Base-by-base conservation (phyloP, 1,140 invertebrate genomes). In the Drosophila micromelanica region DNA sequence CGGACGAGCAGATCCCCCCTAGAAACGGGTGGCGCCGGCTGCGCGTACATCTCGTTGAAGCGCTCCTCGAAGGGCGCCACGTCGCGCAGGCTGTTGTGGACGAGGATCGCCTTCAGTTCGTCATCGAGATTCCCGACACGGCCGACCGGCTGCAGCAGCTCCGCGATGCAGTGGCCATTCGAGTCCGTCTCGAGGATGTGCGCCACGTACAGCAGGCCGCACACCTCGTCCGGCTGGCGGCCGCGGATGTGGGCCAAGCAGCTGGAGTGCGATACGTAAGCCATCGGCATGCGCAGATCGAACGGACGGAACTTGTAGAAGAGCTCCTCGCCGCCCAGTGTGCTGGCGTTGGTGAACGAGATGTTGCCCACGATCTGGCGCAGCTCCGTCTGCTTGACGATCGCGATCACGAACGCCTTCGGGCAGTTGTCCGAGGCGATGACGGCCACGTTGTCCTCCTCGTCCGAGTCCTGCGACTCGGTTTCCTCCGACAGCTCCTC, bases 101-200 rank as follows among this genome's bases (percentile, higher is more conserved):
- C 92, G 45, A 99, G 93, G 87, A 98, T 95, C 8, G 96, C 96
- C 86, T 94, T 93, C 4, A 95, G 96, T 93, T 98, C 97, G 43
- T 94, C 93, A 43, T 95, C 94, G 74, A 98, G 93, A 76, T 97
- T 94, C 7, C 95, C 96, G 43, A 93, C 93, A 63, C 94, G 92
- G 0, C 98, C 98, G 48, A 98, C 92, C 56, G 94, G 94, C 79
- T 94, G 93, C 12, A 95, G 73, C 48, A 98, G 92, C 75, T 93
- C 93, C 3, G 96, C 94, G 30, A 94, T 78, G 40, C 95, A 95
- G 68, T 93, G 93, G 1, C 93, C 93, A 76, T 94, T 93, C 96
- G 96, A 98, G 8, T 94, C 93, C 15, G 92, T 92, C 5, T 94
- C 93, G n/a, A 92, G 91, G 43, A 98, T 95, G 81, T 93, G 93